phyloP scores from a whole-genome alignment of 2,113 vertebrate genomes.

The Chlamydotis undulata region DNA sequence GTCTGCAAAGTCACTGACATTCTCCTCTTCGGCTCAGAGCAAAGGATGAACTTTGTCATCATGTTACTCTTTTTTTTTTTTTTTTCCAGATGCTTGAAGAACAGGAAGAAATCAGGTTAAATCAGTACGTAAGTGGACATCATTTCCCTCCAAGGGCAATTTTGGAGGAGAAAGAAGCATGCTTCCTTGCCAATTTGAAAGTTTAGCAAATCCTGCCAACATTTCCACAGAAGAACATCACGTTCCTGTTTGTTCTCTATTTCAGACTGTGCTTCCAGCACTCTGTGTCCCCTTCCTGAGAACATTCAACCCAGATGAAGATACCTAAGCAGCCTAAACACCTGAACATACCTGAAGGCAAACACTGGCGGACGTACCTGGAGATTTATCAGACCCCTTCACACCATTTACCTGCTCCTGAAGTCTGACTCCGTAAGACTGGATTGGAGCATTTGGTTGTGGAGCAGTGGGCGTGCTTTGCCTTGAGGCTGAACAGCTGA shows the following conservation, averaged over 20 bases:
- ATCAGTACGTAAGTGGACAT: not conserved
- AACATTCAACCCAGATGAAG: not conserved
- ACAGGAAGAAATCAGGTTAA: slow-evolving; percentile 37
- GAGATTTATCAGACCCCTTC: not conserved
- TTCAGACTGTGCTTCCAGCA: not conserved
- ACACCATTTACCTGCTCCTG: not conserved
- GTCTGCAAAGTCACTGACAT: not conserved
- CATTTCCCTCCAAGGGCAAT: not conserved
- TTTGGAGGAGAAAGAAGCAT: not conserved
- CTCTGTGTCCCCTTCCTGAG: not conserved
- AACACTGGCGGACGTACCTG: not conserved
- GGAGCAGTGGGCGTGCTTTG: not conserved
- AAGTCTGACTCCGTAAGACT: not conserved
- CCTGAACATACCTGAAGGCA: not conserved
- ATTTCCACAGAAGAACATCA: not conserved
- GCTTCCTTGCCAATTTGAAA: not conserved
- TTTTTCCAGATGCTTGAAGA: not conserved
- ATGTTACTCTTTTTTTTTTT: not conserved
- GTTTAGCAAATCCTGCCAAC: not conserved
- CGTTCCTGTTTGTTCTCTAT: not conserved
- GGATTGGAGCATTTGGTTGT: not conserved
- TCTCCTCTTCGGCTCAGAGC: not conserved
- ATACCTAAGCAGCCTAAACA: not conserved
- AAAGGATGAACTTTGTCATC: slow-evolving; percentile 35
- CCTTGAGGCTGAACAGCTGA: not conserved